These are phyloP conservation scores for Actinia tenebrosa DNA, from an alignment of 64 coral and sea anemone species.

Conservation along the genomic window DNA sequence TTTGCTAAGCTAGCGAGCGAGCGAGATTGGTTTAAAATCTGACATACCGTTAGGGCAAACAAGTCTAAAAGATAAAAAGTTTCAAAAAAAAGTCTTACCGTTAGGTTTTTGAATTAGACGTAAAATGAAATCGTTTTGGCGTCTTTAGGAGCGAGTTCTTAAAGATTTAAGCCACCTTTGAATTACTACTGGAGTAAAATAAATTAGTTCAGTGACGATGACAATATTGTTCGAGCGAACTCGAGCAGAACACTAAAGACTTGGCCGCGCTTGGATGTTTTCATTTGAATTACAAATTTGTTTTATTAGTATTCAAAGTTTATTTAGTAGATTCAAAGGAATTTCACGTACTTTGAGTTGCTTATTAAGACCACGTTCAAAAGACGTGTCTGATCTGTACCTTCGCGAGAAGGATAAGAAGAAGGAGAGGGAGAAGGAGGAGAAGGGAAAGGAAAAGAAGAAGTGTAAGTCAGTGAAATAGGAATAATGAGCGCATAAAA, in stretches of 20 bases:
- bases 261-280: not conserved
- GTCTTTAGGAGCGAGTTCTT: not conserved
- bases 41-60: not conserved
- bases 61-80: not conserved
- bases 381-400: not conserved
- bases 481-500: no score
- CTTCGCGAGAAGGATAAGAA: no score
- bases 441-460: no score
- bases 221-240: not conserved
- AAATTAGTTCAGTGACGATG: not conserved
- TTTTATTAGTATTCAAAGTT: not conserved
- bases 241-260: not conserved
- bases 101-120: not conserved
- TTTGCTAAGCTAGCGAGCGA: not conserved
- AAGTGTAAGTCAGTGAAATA: no score
- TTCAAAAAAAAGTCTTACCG: not conserved
- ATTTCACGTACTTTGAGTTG: not conserved
- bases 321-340: not conserved
- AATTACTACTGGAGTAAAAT: not conserved
- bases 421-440: no score
- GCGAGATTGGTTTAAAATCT: not conserved
- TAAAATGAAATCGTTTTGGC: not conserved
- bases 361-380: not conserved
- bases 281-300: conserved; percentile 7
- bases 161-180: not conserved